These are phyloP conservation scores for Rotaria magnacalcarata DNA, from an alignment of 2,888 invertebrate genomes.

Conservation along the genomic window DNA sequence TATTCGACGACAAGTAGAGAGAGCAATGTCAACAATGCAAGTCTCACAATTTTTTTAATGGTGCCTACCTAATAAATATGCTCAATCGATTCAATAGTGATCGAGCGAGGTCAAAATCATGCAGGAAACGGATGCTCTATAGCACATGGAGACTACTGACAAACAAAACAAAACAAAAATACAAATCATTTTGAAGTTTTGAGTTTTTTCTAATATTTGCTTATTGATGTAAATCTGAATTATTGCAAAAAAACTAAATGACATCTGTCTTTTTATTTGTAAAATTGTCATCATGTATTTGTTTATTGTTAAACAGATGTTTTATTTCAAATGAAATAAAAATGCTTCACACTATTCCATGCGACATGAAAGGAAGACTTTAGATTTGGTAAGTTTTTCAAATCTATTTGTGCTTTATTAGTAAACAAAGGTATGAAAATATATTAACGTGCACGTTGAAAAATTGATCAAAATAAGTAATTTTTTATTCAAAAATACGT, in stretches of 20 bases:
- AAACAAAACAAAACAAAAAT: too few relatives aligned
- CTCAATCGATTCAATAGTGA: neutral
- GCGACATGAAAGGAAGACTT: too few relatives aligned
- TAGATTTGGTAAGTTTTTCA: too few relatives aligned
- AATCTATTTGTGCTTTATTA: too few relatives aligned
- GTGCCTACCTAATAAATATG: conserved; percentile 6
- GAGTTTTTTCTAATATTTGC: too few relatives aligned
- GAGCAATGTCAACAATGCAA: conserved; percentile 6
- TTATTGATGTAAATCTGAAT: neutral
- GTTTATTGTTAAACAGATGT: neutral
- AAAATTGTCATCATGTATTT: neutral
- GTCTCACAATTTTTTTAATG: conserved; percentile 2
- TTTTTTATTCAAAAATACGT: too few relatives aligned
- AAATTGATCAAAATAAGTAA: too few relatives aligned
- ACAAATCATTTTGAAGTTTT: too few relatives aligned
- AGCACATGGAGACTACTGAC: neutral
- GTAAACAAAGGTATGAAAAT: too few relatives aligned
- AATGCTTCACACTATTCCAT: neutral
- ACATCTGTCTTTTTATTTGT: neutral
- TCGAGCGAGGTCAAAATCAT: neutral
- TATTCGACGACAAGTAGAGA: conserved; percentile 11
- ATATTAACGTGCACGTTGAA: too few relatives aligned
- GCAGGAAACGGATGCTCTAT: neutral
- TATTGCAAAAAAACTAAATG: neutral
- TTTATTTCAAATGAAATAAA: neutral